phyloP scores from a whole-genome alignment of 2,888 invertebrate species.

The Hypolimnas misippus region DNA sequence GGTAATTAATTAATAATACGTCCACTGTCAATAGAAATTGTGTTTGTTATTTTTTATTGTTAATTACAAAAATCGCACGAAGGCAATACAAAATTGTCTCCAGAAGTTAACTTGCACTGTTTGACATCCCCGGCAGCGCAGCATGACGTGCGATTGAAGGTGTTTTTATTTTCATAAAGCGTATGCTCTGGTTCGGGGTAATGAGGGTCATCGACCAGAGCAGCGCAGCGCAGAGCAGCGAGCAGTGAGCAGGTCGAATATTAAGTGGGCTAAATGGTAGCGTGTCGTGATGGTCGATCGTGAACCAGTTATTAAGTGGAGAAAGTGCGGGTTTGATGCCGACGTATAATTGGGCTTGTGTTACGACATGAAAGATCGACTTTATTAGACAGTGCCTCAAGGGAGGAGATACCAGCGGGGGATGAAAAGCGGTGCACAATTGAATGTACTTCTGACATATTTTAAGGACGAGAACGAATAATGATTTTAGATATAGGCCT shows the following conservation, averaged over 20 bases:
- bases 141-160: background rate
- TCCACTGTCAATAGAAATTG: too few species aligned
- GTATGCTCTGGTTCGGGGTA: slow-evolving; percentile 24
- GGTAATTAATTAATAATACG: too few species aligned
- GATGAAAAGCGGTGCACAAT: background rate
- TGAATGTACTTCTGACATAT: too few species aligned
- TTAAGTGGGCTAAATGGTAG: slow-evolving; percentile 39
- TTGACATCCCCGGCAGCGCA: slow-evolving; percentile 1
- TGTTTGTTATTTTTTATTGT: too few species aligned
- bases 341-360: slow-evolving; percentile 55
- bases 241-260: slow-evolving; percentile 17
- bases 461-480: too few species aligned
- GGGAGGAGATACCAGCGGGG: slow-evolving; percentile 8
- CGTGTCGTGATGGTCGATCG: slow-evolving; percentile 44
- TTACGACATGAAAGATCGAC: slow-evolving; percentile 35
- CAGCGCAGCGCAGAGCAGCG: slow-evolving; percentile 2
- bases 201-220: slow-evolving; percentile 30
- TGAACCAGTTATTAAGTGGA: slow-evolving; percentile 53
- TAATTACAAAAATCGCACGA: too few species aligned
- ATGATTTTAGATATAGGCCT: too few species aligned
- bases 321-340: slow-evolving; percentile 62
- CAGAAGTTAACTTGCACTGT: background rate
- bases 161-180: slow-evolving; percentile 8
- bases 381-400: slow-evolving; percentile 23
- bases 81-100: background rate